Conservation (phyloP, 37 sponge, comb jelly and placozoan species). For the Hexactinellida sp. region DNA sequence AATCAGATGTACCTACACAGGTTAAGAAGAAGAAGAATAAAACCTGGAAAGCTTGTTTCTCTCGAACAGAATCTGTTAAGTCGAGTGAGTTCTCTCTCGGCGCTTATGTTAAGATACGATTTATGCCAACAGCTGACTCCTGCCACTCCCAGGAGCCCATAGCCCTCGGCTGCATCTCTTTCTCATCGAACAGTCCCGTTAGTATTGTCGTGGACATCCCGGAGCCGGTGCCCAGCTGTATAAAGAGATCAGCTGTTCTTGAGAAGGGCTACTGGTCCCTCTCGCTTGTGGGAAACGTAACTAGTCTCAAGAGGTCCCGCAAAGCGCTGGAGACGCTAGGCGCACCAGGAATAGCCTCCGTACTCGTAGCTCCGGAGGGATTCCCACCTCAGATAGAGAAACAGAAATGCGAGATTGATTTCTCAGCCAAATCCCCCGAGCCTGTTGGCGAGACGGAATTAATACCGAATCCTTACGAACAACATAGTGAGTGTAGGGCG, state of each 20-base stretch:
- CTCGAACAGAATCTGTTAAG: not conserved
- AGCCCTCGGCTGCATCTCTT: constrained; percentile 28
- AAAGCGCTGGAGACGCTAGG: constrained; percentile 17
- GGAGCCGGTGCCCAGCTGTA: constrained; percentile 35
- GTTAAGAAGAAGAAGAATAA: not conserved
- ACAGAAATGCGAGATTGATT: not conserved
- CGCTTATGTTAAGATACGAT: constrained; percentile 26
- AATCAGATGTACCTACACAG: not conserved
- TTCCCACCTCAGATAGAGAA: not conserved
- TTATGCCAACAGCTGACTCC: constrained; percentile 9
- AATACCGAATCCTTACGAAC: not conserved
- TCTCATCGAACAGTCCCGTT: constrained; percentile 24
- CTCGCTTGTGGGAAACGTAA: constrained; percentile 34
- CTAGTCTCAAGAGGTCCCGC: constrained; percentile 22
- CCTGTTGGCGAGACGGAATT: not conserved
- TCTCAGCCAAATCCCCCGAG: not conserved
- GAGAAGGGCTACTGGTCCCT: constrained; percentile 43
- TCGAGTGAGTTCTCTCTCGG: constrained; percentile 21
- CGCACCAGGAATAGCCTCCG: not conserved
- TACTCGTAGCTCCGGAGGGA: not conserved
- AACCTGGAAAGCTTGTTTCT: constrained; percentile 5
- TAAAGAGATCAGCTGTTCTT: constrained; percentile 17
- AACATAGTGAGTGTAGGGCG: not conserved
- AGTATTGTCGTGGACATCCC: constrained; percentile 24
- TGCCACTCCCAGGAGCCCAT: not conserved